Conservation (phyloP, 2,113 vertebrate genomes). For the Scopus umbretta region DNA sequence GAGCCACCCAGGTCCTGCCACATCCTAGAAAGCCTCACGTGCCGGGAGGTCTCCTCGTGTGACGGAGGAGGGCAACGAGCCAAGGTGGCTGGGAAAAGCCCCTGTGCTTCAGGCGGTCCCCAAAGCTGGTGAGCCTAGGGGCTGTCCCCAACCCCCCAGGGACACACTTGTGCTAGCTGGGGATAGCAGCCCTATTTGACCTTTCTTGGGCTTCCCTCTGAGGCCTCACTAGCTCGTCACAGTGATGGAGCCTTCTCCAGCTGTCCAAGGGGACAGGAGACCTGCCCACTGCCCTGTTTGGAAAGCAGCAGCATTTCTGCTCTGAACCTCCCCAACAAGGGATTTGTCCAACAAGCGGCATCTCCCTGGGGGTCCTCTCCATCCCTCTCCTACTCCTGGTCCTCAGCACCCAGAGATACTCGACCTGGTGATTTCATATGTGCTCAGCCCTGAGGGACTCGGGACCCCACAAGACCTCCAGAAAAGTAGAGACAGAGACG, state of each 20-base stretch:
- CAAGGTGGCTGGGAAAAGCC: neutral
- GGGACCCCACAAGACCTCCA: neutral
- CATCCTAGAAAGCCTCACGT: neutral
- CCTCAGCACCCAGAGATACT: neutral
- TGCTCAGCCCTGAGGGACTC: fast-evolving
- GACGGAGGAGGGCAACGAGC: neutral
- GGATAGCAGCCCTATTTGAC: neutral
- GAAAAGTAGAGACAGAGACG: neutral
- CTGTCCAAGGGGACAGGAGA: neutral
- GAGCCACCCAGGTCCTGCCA: neutral
- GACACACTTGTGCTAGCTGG: fast-evolving
- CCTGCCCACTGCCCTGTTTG: neutral
- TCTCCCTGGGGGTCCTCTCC: neutral
- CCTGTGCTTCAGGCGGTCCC: neutral
- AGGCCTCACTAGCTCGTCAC: neutral
- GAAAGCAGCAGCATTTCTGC: neutral
- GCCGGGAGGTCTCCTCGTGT: fast-evolving
- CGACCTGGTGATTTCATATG: fast-evolving
- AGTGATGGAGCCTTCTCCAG: neutral
- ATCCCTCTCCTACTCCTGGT: neutral
- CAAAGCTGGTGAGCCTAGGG: neutral
- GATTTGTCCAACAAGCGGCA: neutral
- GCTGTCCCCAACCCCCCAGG: neutral
- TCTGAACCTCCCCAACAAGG: neutral
- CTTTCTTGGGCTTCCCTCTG: neutral